Percentiles rank a stretch among this genome's conserved stretches.
These are phyloP conservation scores for Vireo altiloquus DNA, from an alignment of 2,113 vertebrate genomes.

Conservation along the genomic window DNA sequence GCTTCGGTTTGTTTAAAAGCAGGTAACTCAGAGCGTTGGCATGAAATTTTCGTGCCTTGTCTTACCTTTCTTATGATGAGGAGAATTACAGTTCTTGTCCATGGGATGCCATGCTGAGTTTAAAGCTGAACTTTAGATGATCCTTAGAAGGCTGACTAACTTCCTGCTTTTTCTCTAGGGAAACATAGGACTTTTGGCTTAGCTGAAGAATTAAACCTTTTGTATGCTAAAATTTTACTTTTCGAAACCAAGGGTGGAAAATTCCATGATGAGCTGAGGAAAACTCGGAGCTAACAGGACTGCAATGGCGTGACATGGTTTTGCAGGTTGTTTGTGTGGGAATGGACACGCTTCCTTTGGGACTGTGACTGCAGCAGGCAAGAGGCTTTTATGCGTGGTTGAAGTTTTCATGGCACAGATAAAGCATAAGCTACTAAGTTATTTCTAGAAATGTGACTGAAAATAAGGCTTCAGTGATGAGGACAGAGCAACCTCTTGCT, in stretches of 20 bases:
- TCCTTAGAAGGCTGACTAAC: background rate
- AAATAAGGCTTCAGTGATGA: background rate
- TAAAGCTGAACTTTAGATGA: background rate
- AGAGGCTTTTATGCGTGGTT: background rate
- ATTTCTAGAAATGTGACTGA: background rate
- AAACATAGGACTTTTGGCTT: background rate
- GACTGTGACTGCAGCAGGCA: background rate
- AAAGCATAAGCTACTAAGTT: background rate
- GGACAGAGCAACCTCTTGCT: background rate
- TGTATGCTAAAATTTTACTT: background rate
- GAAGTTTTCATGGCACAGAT: background rate
- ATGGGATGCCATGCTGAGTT: background rate
- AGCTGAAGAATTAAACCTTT: background rate
- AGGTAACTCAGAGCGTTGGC: background rate
- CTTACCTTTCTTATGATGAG: background rate
- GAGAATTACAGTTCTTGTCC: background rate
- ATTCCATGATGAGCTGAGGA: accelerated
- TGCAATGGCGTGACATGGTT: background rate
- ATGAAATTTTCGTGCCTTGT: background rate
- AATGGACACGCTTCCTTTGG: accelerated
- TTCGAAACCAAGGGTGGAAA: background rate
- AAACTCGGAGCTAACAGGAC: background rate
- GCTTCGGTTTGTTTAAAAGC: background rate
- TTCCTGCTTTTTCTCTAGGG: background rate
- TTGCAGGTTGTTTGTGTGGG: background rate